Percentiles rank a stretch among this genome's conserved stretches.
phyloP scores from a whole-genome alignment of 1,140 invertebrate genomes.

The Goniozus legneri region DNA sequence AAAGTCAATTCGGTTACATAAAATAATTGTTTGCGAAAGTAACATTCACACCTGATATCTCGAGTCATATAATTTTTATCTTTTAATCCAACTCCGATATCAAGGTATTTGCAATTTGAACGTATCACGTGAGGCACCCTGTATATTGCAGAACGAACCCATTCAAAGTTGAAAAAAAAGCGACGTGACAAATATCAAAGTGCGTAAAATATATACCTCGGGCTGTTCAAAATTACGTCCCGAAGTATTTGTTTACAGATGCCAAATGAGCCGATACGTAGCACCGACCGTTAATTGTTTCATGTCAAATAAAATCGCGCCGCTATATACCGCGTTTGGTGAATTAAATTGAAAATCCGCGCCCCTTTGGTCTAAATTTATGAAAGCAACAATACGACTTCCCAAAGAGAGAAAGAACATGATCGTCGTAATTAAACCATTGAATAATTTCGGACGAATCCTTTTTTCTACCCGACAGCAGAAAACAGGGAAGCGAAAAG shows the following conservation, averaged over 20 bases:
- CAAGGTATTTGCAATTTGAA: background rate
- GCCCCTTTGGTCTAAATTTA: background rate
- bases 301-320: background rate
- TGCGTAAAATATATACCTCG: background rate
- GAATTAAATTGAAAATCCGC: background rate
- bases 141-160: too few species aligned
- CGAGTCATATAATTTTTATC: too few species aligned
- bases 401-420: too few species aligned
- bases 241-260: too few species aligned
- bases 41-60: too few species aligned
- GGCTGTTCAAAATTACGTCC: background rate
- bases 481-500: too few species aligned
- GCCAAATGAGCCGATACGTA: background rate
- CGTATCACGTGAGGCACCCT: too few species aligned
- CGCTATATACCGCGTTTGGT: background rate
- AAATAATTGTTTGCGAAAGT: too few species aligned
- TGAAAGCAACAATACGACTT: background rate
- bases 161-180: background rate
- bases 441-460: too few species aligned
- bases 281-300: background rate
- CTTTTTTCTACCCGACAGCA: too few species aligned
- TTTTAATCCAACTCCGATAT: background rate
- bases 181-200: background rate
- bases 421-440: too few species aligned
- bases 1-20: too few species aligned